phyloP scores from a whole-genome alignment of 2,797 vertebrate genomes.

The Falco naumanni region DNA sequence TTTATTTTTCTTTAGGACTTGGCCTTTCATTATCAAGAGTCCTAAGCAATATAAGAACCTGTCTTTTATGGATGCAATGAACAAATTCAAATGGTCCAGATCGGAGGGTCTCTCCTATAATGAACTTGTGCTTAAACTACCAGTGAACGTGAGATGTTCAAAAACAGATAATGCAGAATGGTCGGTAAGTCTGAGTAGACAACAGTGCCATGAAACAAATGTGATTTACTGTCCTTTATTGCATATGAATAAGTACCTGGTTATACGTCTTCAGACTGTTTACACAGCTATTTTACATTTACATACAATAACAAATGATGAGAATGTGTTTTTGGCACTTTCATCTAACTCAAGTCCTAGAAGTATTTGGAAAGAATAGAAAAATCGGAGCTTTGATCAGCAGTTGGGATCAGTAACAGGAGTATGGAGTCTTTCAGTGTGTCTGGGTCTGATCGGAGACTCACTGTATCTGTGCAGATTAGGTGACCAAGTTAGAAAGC shows the following conservation, averaged over 20 bases:
- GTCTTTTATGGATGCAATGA: conserved; percentile 89
- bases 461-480: neutral
- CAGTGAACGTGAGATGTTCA: conserved; percentile 85
- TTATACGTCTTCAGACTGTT: neutral
- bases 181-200: conserved; percentile 79
- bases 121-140: conserved; percentile 82
- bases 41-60: conserved; percentile 89
- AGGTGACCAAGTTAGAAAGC: neutral
- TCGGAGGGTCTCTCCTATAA: conserved; percentile 85
- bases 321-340: neutral
- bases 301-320: neutral
- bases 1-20: conserved; percentile 77
- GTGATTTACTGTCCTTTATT: neutral
- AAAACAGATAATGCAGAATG: conserved; percentile 85
- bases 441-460: neutral
- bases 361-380: neutral
- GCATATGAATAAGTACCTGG: neutral
- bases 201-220: neutral
- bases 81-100: conserved; percentile 87
- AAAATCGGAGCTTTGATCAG: neutral
- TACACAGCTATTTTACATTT: neutral
- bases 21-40: conserved; percentile 91
- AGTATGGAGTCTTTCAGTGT: neutral
- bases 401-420: neutral
- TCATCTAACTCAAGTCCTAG: neutral